These are phyloP conservation scores for Todiramphus chloris DNA, from an alignment of 2,113 vertebrate species.

Conservation along the genomic window DNA sequence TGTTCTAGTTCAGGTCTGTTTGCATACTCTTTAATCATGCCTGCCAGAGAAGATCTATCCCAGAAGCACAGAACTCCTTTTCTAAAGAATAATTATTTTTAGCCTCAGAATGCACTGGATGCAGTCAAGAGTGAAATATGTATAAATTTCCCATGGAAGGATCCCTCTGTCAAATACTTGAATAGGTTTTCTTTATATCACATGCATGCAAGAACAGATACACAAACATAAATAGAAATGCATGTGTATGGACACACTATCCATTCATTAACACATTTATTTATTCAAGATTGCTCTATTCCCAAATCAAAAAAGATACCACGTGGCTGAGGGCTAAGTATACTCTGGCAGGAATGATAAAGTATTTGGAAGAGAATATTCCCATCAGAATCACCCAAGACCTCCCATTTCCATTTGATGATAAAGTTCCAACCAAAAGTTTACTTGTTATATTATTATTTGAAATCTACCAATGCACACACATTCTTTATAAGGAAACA, in stretches of 20 bases:
- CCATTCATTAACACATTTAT: neutral
- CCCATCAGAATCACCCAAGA: neutral
- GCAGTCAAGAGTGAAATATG: conserved; percentile 13
- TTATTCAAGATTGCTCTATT: neutral
- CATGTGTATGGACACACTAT: neutral
- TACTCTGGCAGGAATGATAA: conserved; percentile 14
- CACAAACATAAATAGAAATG: neutral
- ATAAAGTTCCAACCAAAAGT: neutral
- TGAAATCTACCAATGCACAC: neutral
- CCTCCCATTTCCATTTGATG: neutral
- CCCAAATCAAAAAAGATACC: neutral
- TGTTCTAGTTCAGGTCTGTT: neutral
- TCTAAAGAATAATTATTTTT: conserved; percentile 45
- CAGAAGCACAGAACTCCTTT: conserved; percentile 3
- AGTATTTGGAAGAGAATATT: neutral
- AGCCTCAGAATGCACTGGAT: conserved; percentile 18
- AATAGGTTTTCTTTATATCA: neutral
- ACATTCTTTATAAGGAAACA: neutral
- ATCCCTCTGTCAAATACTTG: neutral
- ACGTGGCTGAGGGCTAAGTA: neutral
- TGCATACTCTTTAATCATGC: conserved; percentile 28
- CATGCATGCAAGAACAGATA: neutral
- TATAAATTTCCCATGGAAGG: conserved; percentile 20
- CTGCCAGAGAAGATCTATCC: conserved; percentile 44
- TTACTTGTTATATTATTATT: neutral